Percentiles rank a stretch among this genome's conserved stretches.
phyloP scores from a whole-genome alignment of 1,140 invertebrate species.

The Matsumurasca onukii region DNA sequence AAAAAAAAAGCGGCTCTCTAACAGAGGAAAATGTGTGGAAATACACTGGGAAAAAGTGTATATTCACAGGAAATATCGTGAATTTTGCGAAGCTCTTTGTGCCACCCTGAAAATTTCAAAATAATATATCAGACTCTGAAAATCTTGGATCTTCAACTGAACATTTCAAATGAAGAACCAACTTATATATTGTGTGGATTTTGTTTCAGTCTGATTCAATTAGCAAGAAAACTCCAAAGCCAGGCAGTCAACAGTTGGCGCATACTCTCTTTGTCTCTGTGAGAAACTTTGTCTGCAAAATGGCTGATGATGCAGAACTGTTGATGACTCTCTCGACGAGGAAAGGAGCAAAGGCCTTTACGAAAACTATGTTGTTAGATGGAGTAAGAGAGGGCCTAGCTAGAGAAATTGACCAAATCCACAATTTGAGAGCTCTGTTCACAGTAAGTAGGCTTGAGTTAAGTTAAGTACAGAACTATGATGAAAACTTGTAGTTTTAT shows the following conservation, averaged over 20 bases:
- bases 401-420: conserved; percentile 69
- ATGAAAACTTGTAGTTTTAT: no score
- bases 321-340: conserved; percentile 79
- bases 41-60: no score
- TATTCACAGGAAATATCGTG: no score
- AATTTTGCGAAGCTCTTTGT: no score
- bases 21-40: no score
- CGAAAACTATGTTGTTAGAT: conserved; percentile 79
- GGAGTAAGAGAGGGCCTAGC: conserved; percentile 77
- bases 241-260: conserved; percentile 51
- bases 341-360: conserved; percentile 68
- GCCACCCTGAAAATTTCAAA: no score
- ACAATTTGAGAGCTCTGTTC: conserved; percentile 71
- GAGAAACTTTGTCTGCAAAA: conserved; percentile 74
- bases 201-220: conserved; percentile 48
- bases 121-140: no score
- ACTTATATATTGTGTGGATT: no score
- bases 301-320: conserved; percentile 80
- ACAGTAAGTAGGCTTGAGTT: conserved; percentile 60
- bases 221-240: conserved; percentile 51
- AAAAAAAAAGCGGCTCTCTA: no score
- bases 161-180: no score
- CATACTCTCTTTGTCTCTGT: conserved; percentile 69
- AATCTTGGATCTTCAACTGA: no score
- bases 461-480: no score